Conservation (phyloP, 2,113 vertebrate genomes). For the Bucco capensis region DNA sequence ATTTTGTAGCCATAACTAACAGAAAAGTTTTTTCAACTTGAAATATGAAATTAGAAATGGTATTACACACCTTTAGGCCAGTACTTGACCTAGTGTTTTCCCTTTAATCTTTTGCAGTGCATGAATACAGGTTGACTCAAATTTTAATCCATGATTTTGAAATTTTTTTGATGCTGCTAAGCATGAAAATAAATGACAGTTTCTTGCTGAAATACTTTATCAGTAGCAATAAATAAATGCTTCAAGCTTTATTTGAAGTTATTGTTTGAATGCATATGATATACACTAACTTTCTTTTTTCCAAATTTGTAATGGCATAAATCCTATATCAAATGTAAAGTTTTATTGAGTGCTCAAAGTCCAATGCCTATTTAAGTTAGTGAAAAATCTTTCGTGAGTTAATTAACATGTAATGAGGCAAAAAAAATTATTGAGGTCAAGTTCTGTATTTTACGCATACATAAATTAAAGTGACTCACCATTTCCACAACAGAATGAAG, state of each 20-base stretch:
- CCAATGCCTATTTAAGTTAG: background rate
- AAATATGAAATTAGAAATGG: background rate
- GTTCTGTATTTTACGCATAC: background rate
- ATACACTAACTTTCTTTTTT: background rate
- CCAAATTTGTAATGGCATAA: background rate
- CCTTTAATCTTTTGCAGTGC: background rate
- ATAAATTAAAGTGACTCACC: background rate
- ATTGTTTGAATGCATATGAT: background rate
- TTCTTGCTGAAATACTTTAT: background rate
- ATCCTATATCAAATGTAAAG: background rate
- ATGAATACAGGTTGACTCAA: background rate
- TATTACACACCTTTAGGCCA: background rate
- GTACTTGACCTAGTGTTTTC: background rate
- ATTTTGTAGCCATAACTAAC: background rate
- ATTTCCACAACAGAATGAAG: background rate
- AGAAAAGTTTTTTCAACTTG: background rate
- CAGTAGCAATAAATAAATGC: background rate
- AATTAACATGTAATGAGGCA: background rate
- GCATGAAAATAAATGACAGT: constrained; percentile 10
- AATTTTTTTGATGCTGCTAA: background rate
- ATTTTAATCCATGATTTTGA: constrained; percentile 31
- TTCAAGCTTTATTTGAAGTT: constrained; percentile 1
- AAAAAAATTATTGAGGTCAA: background rate
- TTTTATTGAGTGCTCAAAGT: background rate
- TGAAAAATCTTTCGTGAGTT: background rate